Conservation (phyloP, 1,140 invertebrate species). For the Melanaphis sacchari region DNA sequence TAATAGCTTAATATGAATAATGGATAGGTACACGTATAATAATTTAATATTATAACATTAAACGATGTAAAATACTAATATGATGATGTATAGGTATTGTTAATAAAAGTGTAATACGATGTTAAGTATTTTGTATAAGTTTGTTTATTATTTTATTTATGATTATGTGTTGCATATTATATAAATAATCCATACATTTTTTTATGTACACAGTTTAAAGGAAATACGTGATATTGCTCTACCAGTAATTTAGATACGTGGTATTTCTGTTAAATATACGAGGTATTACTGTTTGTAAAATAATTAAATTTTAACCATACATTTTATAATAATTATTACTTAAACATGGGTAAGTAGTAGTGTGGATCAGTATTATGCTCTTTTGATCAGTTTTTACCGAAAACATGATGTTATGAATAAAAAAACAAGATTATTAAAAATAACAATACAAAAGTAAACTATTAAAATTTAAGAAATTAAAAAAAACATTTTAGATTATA, state of each 20-base stretch:
- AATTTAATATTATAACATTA: not conserved
- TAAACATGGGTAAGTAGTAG: not conserved
- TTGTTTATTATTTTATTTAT: too few relatives aligned
- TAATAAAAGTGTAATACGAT: too few relatives aligned
- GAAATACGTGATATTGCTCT: conserved; percentile 12
- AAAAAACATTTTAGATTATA: not conserved
- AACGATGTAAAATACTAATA: too few relatives aligned
- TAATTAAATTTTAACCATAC: not conserved
- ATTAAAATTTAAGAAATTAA: not conserved
- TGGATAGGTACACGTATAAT: too few relatives aligned
- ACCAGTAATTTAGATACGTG: not conserved
- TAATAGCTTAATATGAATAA: not conserved
- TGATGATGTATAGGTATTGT: too few relatives aligned
- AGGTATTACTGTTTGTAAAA: not conserved
- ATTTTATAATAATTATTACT: not conserved
- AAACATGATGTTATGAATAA: not conserved
- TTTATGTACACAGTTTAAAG: too few relatives aligned
- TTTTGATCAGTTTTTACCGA: not conserved
- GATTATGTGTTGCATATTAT: too few relatives aligned
- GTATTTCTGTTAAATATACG: not conserved
- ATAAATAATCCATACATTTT: too few relatives aligned
- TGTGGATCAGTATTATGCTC: not conserved
- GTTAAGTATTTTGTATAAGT: too few relatives aligned
- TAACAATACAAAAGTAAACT: not conserved
- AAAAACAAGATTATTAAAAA: not conserved